These are phyloP conservation scores for Muscicapa comitata DNA, from an alignment of 2,797 vertebrate genomes.

Conservation along the genomic window DNA sequence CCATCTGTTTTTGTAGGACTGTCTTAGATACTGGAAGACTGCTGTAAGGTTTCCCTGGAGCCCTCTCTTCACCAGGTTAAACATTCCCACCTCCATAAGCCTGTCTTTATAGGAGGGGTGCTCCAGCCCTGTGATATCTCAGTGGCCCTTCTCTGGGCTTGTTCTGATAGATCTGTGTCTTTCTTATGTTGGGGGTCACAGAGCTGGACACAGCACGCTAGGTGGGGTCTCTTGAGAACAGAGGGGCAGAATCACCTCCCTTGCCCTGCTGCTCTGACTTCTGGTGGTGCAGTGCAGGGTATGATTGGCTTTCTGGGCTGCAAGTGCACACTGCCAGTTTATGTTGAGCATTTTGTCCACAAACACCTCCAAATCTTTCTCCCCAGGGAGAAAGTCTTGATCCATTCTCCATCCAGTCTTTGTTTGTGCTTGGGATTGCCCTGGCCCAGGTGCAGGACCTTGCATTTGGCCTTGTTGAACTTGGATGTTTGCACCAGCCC, in stretches of 20 bases:
- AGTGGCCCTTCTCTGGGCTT: background rate
- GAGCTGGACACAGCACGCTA: background rate
- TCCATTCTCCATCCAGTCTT: background rate
- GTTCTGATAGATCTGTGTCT: background rate
- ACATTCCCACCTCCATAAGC: background rate
- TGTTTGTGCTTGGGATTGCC: background rate
- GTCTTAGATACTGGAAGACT: background rate
- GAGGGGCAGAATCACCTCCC: background rate
- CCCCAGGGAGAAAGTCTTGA: background rate
- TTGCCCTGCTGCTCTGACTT: background rate
- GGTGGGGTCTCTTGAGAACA: background rate
- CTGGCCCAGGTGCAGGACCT: background rate
- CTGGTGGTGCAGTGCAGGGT: background rate
- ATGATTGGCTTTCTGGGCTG: background rate
- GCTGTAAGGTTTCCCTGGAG: background rate
- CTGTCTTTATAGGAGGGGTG: background rate
- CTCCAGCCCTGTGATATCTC: background rate
- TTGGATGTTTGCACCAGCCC: background rate
- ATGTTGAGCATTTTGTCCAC: accelerated
- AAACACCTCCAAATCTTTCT: background rate
- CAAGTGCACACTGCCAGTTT: background rate
- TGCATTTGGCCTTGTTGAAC: background rate
- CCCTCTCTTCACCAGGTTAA: background rate
- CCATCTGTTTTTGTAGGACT: background rate
- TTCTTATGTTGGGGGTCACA: background rate